Percentiles rank a stretch among this genome's conserved stretches.
These are phyloP conservation scores for Harpegnathos saltator DNA, from an alignment of 1,140 invertebrate genomes.

Conservation along the genomic window DNA sequence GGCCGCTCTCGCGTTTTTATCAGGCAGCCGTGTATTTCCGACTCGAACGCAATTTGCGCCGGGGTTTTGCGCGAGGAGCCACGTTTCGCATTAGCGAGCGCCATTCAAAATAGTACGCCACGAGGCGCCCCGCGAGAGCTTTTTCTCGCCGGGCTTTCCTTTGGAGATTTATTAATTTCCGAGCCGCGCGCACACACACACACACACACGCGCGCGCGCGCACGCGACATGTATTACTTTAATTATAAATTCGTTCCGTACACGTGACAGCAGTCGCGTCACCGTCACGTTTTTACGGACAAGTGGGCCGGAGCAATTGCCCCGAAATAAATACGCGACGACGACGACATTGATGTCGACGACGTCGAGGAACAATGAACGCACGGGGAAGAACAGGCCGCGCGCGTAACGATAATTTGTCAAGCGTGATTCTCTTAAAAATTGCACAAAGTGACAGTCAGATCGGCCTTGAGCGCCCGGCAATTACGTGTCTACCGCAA, in stretches of 20 bases:
- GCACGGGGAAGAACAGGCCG: slow-evolving; percentile 3
- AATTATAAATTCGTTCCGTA: slow-evolving; percentile 44
- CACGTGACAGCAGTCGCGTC: background rate
- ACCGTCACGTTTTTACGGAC: background rate
- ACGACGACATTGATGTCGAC: background rate
- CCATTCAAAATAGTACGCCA: background rate
- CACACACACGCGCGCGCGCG: too few relatives aligned
- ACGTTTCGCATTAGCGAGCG: slow-evolving; percentile 11
- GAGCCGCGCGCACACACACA: background rate
- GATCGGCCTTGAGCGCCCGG: slow-evolving; percentile 66
- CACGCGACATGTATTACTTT: background rate
- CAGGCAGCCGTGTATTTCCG: background rate
- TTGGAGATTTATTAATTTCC: slow-evolving; percentile 38
- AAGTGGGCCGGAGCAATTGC: slow-evolving; percentile 23
- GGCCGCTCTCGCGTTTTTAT: slow-evolving; percentile 9
- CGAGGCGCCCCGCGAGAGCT: background rate
- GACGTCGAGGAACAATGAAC: slow-evolving; percentile 56
- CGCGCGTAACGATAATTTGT: slow-evolving; percentile 67
- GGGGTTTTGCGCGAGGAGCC: background rate
- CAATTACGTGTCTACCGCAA: slow-evolving; percentile 70
- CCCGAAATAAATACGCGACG: slow-evolving; percentile 33
- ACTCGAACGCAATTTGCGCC: background rate
- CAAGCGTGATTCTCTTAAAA: slow-evolving; percentile 68
- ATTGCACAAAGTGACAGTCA: slow-evolving; percentile 67
- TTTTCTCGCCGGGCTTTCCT: slow-evolving; percentile 7